Percentiles rank a stretch among this genome's conserved stretches.
Evolutionary conservation across 2,797 vertebrate species (phyloP).

Genomic region (Mycteria americana): DNA sequence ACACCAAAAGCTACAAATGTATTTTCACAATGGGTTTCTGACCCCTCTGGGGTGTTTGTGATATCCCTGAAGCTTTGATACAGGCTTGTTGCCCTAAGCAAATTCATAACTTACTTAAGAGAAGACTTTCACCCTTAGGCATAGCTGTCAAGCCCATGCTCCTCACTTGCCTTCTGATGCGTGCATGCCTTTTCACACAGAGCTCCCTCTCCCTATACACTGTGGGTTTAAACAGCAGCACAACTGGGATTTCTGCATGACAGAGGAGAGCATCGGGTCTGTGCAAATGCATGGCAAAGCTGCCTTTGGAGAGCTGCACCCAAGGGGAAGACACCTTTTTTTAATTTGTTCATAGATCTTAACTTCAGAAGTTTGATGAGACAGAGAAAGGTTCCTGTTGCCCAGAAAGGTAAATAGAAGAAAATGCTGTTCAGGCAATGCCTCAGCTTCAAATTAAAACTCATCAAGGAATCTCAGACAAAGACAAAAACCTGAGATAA

Average conservation of each 20-base stretch:
- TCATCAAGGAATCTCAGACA: slow-evolving; percentile 29
- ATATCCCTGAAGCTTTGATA: slow-evolving; percentile 34
- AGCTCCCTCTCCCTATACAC: not conserved
- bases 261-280: not conserved
- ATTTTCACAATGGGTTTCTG: not conserved
- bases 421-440: not conserved
- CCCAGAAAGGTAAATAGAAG: slow-evolving; percentile 42
- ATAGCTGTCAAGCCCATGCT: slow-evolving; percentile 2
- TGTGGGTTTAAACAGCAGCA: not conserved
- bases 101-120: slow-evolving; percentile 44
- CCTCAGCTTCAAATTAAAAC: slow-evolving; percentile 25
- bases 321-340: not conserved
- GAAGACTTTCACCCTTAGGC: slow-evolving; percentile 47
- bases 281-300: not conserved
- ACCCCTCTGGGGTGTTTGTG: not conserved
- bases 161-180: not conserved
- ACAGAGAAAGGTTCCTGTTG: not conserved
- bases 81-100: slow-evolving; percentile 39
- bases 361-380: not conserved
- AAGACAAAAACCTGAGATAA: slow-evolving; percentile 28
- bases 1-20: not conserved
- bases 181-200: not conserved
- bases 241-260: not conserved
- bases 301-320: not conserved
- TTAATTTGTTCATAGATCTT: not conserved